Evolutionary conservation across 2,797 vertebrate genomes (phyloP), one percentile per base, ranked within the genome.

Genomic region (Danio jaintianensis): DNA sequence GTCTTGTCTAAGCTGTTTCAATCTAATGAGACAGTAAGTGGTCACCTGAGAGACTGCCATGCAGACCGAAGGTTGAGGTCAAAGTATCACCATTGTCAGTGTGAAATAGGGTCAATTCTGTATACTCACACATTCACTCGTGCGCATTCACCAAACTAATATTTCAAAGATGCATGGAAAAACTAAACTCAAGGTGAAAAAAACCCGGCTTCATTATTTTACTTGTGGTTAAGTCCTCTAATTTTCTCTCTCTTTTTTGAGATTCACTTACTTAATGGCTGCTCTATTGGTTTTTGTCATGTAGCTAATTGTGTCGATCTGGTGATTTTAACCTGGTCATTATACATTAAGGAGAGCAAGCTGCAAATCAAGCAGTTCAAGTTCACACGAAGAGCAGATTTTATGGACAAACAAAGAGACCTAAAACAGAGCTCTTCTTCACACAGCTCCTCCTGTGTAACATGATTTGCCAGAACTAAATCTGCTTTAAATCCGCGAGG

Each of bases 1-100:
- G 47, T 61, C 38, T 75, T 63, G 43, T 74, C 73, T 16, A 63
- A 59, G 59, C 47, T 72, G 42, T 58, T 76, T 71, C 48, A 18
- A 36, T 81, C 55, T 84, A 84, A 87, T 76, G 84, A 85, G 75
- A 72, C 69, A 68, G 63, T 72, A 80, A 77, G 73, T 80, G 50
- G 40, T 81, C 73, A 82, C 43, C 72, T 80, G 74, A 79, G 81
- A 83, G 66, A 67, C 55, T 70, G 66, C 68, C 73, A 76, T 78
- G 72, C 75, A 77, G 59, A 74, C 71, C 53, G 67, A 58, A 79
- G 69, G 72, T 69, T 78, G 70, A 85, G 64, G 56, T 82, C 73
- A 86, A 78, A 61, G 20, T 50, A 75, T 66, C 18, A 56, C 29
- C 43, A 71, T 82, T 56, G 75, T 79, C 58, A 63, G 36, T 85